Percentiles rank a stretch among this genome's conserved stretches.
Conservation (phyloP, 2,113 vertebrate species). For the Catharus fuscescens region DNA sequence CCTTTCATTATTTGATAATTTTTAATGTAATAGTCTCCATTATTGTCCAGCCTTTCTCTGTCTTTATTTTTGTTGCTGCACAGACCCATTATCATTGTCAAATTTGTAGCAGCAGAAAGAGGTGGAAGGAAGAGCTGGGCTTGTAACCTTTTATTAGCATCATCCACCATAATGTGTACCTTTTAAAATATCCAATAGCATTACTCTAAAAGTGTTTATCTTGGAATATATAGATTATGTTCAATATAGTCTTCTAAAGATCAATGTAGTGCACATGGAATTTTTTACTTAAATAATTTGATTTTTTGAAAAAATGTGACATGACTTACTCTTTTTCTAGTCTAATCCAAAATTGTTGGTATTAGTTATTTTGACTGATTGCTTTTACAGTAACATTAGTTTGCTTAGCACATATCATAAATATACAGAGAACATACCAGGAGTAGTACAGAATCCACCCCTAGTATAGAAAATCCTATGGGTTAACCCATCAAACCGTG, state of each 20-base stretch:
- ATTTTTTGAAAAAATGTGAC: neutral
- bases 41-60: neutral
- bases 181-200: neutral
- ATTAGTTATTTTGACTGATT: neutral
- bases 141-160: neutral
- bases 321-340: neutral
- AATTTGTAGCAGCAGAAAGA: neutral
- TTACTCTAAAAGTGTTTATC: neutral
- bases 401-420: neutral
- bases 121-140: neutral
- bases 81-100: neutral
- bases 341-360: neutral
- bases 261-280: neutral
- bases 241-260: neutral
- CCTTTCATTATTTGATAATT: neutral
- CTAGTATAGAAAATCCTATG: neutral
- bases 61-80: neutral
- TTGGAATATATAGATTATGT: neutral
- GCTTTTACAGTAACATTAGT: neutral
- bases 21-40: neutral
- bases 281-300: neutral
- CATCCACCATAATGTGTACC: neutral
- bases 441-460: neutral
- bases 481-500: neutral
- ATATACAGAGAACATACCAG: neutral